Evolutionary conservation across 53 echinoderm and acorn worm species (phyloP), one percentile per base, ranked within the genome.

Genomic region (Astropecten irregularis): DNA sequence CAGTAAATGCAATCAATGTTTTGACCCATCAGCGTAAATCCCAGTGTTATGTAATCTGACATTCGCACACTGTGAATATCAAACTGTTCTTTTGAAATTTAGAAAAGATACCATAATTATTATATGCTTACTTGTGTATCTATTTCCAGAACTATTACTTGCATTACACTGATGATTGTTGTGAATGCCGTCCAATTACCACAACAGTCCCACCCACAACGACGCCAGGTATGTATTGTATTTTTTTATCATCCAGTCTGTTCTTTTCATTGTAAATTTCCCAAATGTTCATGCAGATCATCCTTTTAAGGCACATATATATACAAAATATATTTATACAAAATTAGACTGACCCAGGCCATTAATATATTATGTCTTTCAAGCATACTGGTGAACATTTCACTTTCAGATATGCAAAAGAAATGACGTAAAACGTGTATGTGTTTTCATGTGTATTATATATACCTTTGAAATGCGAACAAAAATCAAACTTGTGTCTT

Each of bases 111-210:
- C n/a, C n/a, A n/a, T n/a, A n/a, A n/a, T n/a, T n/a, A n/a, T n/a
- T n/a, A n/a, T n/a, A n/a, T n/a, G n/a, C n/a, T n/a, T n/a, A n/a
- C n/a, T n/a, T n/a, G n/a, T n/a, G n/a, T n/a, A n/a, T n/a, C n/a
- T n/a, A 18, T 42, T 68, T 67, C 9, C 36, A 83, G 83, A 68
- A 68, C 44, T 63, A 83, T 28, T 53, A 53, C 15, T 14, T 68
- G 22, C 21, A 34, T 3, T 5, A 48, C 9, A 68, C 53, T 2
- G 40, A 29, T 7, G 52, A 11, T 37, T 83, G 83, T 37, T 83
- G 83, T 83, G 67, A 67, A 22, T 83, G 83, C 27, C 33, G 28
- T 8, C 83, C 68, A 4, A 22, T 66, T 9, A 53, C 83, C 9
- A 83, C 83, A 10, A 16, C 54, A 6, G 31, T n/a, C 19, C 62